Evolutionary conservation across 2,797 vertebrate species (phyloP).

Genomic region (Scarus forsteni): DNA sequence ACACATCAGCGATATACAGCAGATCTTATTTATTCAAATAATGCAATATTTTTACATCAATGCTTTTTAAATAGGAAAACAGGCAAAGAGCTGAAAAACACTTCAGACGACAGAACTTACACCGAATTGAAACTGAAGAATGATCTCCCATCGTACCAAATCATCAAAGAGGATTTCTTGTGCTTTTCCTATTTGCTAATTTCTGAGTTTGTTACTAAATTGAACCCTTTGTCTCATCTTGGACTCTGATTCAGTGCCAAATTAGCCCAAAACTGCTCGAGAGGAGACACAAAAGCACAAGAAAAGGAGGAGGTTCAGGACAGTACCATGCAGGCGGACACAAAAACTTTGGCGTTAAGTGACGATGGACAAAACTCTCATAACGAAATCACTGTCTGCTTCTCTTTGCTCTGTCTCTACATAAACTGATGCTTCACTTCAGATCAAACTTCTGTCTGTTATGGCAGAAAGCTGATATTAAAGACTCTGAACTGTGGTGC

Average conservation of each 20-base stretch:
- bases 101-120: slow-evolving; percentile 61
- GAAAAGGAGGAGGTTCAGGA: slow-evolving; percentile 31
- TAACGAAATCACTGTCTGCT: too few species aligned
- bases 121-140: slow-evolving; percentile 59
- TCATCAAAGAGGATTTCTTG: slow-evolving; percentile 45
- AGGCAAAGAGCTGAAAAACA: slow-evolving; percentile 76
- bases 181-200: slow-evolving; percentile 34
- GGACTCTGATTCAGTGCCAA: not conserved
- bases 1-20: slow-evolving; percentile 56
- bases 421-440: too few species aligned
- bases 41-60: slow-evolving; percentile 80
- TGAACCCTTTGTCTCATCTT: not conserved
- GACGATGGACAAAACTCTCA: too few species aligned
- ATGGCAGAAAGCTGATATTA: too few species aligned
- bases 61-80: slow-evolving; percentile 81
- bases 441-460: too few species aligned
- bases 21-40: slow-evolving; percentile 86
- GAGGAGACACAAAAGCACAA: slow-evolving; percentile 32
- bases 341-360: slow-evolving; percentile 38
- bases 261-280: not conserved
- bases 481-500: too few species aligned
- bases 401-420: too few species aligned
- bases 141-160: slow-evolving; percentile 50
- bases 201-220: not conserved
- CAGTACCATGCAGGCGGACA: slow-evolving; percentile 52